Evolutionary conservation across 2,888 invertebrate species (phyloP).

Genomic region (Griposia aprilina): DNA sequence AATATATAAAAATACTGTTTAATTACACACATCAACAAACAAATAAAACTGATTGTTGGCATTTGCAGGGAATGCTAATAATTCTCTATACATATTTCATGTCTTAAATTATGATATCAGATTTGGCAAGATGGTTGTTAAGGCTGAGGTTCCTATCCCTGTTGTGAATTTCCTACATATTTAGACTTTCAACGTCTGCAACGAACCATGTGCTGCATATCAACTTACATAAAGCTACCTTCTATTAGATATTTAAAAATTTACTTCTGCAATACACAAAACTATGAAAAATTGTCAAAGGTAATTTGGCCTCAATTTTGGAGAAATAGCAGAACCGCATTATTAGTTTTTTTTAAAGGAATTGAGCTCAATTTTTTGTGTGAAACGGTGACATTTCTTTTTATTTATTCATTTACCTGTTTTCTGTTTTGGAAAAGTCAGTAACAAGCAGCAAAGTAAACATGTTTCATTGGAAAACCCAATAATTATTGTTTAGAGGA

Average conservation of each 20-base stretch:
- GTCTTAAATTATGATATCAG: background rate
- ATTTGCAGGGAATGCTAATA: constrained; percentile 17
- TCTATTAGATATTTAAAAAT: background rate
- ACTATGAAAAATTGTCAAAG: background rate
- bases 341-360: background rate
- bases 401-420: background rate
- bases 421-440: background rate
- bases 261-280: no score
- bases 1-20: constrained; percentile 6
- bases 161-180: background rate
- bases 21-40: constrained; percentile 19
- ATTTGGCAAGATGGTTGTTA: background rate
- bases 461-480: background rate
- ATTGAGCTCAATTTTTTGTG: no score
- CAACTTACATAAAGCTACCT: background rate
- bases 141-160: background rate
- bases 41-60: constrained; percentile 17
- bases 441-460: background rate
- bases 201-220: background rate
- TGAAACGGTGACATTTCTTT: background rate
- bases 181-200: background rate
- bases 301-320: background rate
- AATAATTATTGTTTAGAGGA: background rate
- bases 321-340: background rate
- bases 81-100: background rate